Base-by-base conservation (phyloP, 1,140 invertebrate genomes). In the Drosophila nebulosa region DNA sequence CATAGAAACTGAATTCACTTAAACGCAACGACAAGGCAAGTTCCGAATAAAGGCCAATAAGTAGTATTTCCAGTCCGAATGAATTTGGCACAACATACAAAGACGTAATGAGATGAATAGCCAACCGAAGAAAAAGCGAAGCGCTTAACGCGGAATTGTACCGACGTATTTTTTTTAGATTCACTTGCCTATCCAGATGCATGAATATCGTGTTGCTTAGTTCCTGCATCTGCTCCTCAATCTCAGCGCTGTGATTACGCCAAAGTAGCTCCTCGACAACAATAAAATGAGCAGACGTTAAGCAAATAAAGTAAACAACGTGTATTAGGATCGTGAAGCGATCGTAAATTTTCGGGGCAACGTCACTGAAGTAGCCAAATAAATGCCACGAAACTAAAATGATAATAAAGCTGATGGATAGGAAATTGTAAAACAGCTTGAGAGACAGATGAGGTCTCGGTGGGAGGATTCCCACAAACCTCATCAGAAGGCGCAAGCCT, bases 1-100 rank as follows among this genome's bases (percentile, higher is more conserved):
- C 18, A 12, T 81, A 78, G 10, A 78, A 36, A 4, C 42, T 58
- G 5, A 88, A 81, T 16, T 86, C 78, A 1, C 42, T 57, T 4
- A 73, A 66, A 1, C 67, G 67, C 6, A 55, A 21, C 4, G 80
- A 3, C 2, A 80, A 16, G 1, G 74, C 42, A 1, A 75, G 0
- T 26, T 86, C 74, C n/a, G 74, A 80, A 51, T 68, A 86, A 5
- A 57, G 14, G 6, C 18, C 21, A n/a, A 56, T n/a, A 72, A 9
- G 52, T n/a, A 0, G n/a, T n/a, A n/a, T n/a, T n/a, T n/a, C n/a
- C n/a, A n/a, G n/a, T n/a, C n/a, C n/a, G n/a, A 73, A 26, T 1
- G 67, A 0, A 0, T 6, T 5, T 16, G 1, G 39, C 0, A 1
- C 66, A 4, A 2, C n/a, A n/a, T n/a, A n/a, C n/a, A n/a, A n/a